These are phyloP conservation scores for Drosophila peninsularis DNA, from an alignment of 2,888 invertebrate genomes.

Conservation along the genomic window DNA sequence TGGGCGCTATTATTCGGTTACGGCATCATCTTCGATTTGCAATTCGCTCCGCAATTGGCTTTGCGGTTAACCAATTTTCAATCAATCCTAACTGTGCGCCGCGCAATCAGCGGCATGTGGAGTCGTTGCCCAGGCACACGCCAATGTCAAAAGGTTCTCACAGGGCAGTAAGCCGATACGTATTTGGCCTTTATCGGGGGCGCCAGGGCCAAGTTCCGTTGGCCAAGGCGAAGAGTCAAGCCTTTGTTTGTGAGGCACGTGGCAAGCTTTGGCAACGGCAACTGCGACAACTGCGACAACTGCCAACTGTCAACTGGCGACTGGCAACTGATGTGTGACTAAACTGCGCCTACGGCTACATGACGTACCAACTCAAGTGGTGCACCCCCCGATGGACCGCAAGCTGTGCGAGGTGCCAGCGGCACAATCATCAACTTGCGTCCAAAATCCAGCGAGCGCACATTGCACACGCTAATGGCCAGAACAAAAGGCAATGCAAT, in stretches of 20 bases:
- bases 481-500: constrained; percentile 45
- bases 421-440: constrained; percentile 35
- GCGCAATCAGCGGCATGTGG: constrained; percentile 50
- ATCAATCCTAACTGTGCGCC: constrained; percentile 75
- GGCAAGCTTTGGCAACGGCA: constrained; percentile 26
- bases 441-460: constrained; percentile 45
- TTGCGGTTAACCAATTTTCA: constrained; percentile 72
- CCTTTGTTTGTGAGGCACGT: constrained; percentile 72
- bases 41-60: constrained; percentile 68
- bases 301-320: constrained; percentile 14
- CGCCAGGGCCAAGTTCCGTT: constrained; percentile 59
- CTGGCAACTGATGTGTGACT: constrained; percentile 68
- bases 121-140: constrained; percentile 62
- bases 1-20: constrained; percentile 26
- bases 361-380: constrained; percentile 10
- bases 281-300: no score
- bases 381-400: constrained; percentile 52
- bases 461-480: constrained; percentile 57
- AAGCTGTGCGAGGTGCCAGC: constrained; percentile 62
- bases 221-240: constrained; percentile 50
- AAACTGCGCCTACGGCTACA: constrained; percentile 63
- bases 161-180: constrained; percentile 38
- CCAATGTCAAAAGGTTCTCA: constrained; percentile 76
- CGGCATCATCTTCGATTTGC: constrained; percentile 64
- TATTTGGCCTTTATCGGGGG: not conserved